A percentile compares a stretch with the other conserved stretches of the same genome.
Evolutionary conservation across 37 sponge, comb jelly and placozoan species (phyloP).

Genomic region (Cladorhizidae sp.): DNA sequence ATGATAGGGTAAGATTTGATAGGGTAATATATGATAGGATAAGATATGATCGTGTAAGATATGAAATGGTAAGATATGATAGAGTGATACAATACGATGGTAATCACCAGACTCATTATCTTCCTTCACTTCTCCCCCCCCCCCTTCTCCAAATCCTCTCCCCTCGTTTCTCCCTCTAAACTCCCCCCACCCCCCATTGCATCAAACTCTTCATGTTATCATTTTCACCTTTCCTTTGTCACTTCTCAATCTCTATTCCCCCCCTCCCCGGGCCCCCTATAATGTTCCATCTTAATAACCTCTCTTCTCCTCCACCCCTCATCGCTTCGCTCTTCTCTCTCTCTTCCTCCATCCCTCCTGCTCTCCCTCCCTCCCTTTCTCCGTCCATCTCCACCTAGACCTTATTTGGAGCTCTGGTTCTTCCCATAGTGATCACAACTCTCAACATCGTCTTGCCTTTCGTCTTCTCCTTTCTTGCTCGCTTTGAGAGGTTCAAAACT

Average conservation of each 20-base stretch:
- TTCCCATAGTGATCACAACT: slow-evolving; percentile 56
- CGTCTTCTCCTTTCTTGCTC: slow-evolving; percentile 77
- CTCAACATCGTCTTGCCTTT: slow-evolving; percentile 73
- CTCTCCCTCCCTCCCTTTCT: too few relatives aligned
- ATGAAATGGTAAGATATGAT: too few relatives aligned
- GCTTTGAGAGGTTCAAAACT: slow-evolving; percentile 81
- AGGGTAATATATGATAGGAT: too few relatives aligned
- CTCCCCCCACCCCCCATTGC: background rate
- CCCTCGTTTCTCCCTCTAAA: background rate
- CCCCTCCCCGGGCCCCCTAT: too few relatives aligned
- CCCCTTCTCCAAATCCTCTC: background rate
- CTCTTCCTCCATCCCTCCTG: too few relatives aligned
- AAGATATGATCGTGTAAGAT: too few relatives aligned
- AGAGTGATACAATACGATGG: too few relatives aligned
- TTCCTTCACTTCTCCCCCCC: background rate
- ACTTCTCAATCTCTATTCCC: too few relatives aligned
- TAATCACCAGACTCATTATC: background rate
- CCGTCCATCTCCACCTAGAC: background rate
- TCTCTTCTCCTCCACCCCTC: too few relatives aligned
- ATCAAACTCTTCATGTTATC: background rate
- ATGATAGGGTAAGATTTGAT: too few relatives aligned
- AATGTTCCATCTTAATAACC: too few relatives aligned
- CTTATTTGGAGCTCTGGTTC: slow-evolving; percentile 46
- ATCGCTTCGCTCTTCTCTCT: too few relatives aligned
- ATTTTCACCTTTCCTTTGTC: background rate